Evolutionary conservation across 2,797 vertebrate species (phyloP).

Genomic region (Pseudocheirus occidentalis): DNA sequence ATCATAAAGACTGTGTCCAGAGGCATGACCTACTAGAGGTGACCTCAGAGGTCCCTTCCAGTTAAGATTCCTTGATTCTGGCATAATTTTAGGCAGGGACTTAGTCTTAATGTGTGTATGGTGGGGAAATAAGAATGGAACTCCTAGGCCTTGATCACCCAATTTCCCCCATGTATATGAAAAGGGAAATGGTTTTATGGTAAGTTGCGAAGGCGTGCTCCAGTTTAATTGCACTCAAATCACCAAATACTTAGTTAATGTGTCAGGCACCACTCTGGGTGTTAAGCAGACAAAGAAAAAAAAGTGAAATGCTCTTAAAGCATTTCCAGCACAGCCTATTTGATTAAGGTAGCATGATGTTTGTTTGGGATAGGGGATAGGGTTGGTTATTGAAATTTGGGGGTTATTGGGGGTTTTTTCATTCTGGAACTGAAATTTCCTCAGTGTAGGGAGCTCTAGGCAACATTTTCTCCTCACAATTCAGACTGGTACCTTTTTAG

Average conservation of each 20-base stretch:
- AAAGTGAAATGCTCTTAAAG: not conserved
- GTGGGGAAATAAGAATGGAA: too few relatives aligned
- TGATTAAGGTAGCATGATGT: not conserved
- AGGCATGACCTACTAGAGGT: not conserved
- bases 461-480: too few relatives aligned
- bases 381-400: not conserved
- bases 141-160: too few relatives aligned
- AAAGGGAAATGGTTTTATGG: not conserved
- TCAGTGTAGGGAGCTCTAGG: not conserved
- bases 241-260: not conserved
- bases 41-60: not conserved
- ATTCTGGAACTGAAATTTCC: not conserved
- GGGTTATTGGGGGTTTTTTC: not conserved
- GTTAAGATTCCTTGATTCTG: not conserved
- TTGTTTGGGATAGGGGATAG: not conserved
- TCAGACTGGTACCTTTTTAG: not conserved
- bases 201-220: not conserved
- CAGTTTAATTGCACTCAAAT: not conserved
- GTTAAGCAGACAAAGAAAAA: not conserved
- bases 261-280: not conserved
- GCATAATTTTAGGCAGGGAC: not conserved
- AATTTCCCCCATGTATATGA: not conserved
- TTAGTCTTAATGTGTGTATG: too few relatives aligned
- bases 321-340: not conserved
- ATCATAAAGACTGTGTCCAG: not conserved